Conservation (phyloP, 2,797 vertebrate species). For the Acanthopagrus latus region DNA sequence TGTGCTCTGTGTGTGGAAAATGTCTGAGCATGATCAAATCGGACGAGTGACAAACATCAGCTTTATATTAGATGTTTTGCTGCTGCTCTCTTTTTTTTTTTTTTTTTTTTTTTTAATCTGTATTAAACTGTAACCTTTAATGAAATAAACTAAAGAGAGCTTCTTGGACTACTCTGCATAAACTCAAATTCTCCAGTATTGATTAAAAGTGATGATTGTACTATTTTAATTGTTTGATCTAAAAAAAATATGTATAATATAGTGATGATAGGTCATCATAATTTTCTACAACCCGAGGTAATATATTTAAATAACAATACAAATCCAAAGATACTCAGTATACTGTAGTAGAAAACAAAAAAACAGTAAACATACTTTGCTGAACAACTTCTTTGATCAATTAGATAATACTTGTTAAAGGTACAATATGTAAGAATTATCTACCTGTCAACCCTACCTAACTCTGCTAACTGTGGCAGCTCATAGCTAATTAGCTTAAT, state of each 20-base stretch:
- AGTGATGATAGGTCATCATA: not conserved
- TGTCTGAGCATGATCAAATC: not conserved
- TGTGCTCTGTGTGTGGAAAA: not conserved
- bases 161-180: not conserved
- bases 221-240: not conserved
- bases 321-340: not conserved
- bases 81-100: not conserved
- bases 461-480: too few species aligned
- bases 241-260: not conserved
- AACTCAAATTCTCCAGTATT: not conserved
- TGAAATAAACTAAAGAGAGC: not conserved
- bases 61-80: constrained; percentile 9
- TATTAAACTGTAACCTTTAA: not conserved
- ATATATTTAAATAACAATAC: not conserved
- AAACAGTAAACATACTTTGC: not conserved
- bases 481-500: too few species aligned
- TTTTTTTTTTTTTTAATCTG: not conserved
- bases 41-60: not conserved
- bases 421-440: too few species aligned
- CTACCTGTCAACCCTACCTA: too few species aligned
- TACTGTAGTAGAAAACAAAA: not conserved
- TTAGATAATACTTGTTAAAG: too few species aligned
- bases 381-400: too few species aligned
- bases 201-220: not conserved
- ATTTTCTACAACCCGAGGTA: not conserved